These are phyloP conservation scores for Eilema sororculum DNA, from an alignment of 2,888 invertebrate genomes.

Conservation along the genomic window DNA sequence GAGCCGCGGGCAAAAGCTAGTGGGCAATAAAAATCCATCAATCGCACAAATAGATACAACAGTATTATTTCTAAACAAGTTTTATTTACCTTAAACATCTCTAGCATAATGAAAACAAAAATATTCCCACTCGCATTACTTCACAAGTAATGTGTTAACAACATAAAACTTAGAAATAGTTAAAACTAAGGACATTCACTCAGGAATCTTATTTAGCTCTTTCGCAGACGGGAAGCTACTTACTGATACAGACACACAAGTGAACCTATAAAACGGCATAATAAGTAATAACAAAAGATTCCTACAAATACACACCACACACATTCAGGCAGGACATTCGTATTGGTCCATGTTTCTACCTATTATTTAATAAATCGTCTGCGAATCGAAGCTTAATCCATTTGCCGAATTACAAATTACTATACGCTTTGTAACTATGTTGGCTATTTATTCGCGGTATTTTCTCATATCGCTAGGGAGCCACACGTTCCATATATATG, in stretches of 20 bases:
- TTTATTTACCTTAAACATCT: slow-evolving; percentile 79
- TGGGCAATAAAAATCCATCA: neutral
- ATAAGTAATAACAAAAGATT: neutral
- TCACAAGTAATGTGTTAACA: slow-evolving; percentile 77
- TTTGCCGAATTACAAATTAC: slow-evolving; percentile 42
- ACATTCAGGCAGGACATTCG: neutral
- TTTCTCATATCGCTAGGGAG: too few species aligned
- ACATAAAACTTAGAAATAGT: slow-evolving; percentile 67
- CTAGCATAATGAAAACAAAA: slow-evolving; percentile 79
- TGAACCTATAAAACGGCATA: neutral
- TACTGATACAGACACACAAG: neutral
- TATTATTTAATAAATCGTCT: neutral
- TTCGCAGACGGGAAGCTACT: slow-evolving; percentile 21
- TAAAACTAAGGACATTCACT: slow-evolving; percentile 56
- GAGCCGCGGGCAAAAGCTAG: too few species aligned
- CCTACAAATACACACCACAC: neutral
- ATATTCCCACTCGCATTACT: slow-evolving; percentile 71
- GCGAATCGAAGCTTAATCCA: slow-evolving; percentile 45
- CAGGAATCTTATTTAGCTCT: slow-evolving; percentile 59
- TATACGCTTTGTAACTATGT: neutral
- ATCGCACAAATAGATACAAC: slow-evolving; percentile 3
- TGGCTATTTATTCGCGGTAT: slow-evolving; percentile 12
- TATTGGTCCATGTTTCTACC: neutral
- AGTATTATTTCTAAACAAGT: slow-evolving; percentile 61
- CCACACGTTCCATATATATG: neutral